Percentiles rank a stretch among this genome's conserved stretches.
Evolutionary conservation across 2,797 vertebrate species (phyloP).

Genomic region (Chaetophractus vellerosus): DNA sequence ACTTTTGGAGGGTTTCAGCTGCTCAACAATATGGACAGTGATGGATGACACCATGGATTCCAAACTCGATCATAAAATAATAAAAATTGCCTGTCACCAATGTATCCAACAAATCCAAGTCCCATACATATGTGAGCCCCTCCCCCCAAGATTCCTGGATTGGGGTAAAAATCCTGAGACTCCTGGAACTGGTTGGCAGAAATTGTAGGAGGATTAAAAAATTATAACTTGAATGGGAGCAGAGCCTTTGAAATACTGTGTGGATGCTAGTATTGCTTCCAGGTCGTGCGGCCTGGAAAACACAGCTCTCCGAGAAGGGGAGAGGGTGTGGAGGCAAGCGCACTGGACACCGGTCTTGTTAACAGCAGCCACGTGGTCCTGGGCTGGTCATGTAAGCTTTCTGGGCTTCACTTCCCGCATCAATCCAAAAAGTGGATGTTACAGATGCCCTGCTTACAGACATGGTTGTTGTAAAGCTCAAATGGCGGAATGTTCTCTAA

Average conservation of each 20-base stretch:
- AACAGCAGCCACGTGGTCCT: neutral
- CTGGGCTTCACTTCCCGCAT: neutral
- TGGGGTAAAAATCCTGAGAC: neutral
- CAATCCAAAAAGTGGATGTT: neutral
- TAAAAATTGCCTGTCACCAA: neutral
- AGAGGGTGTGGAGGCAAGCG: neutral
- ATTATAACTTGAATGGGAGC: neutral
- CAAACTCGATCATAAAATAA: neutral
- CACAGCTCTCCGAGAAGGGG: neutral
- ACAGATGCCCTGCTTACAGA: neutral
- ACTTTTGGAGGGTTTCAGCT: neutral
- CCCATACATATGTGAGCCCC: neutral
- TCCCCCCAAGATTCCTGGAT: neutral
- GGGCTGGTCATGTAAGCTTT: neutral
- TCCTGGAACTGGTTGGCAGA: neutral
- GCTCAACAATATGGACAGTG: no score
- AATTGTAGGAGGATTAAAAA: neutral
- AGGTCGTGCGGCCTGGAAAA: neutral
- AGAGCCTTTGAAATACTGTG: neutral
- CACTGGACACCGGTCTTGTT: neutral
- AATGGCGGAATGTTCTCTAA: neutral
- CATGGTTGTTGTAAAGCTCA: neutral
- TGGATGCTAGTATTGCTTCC: neutral
- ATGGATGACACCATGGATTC: neutral
- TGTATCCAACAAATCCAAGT: neutral